These are phyloP conservation scores for Campoletis raptor DNA, from an alignment of 2,888 invertebrate genomes.

Conservation along the genomic window DNA sequence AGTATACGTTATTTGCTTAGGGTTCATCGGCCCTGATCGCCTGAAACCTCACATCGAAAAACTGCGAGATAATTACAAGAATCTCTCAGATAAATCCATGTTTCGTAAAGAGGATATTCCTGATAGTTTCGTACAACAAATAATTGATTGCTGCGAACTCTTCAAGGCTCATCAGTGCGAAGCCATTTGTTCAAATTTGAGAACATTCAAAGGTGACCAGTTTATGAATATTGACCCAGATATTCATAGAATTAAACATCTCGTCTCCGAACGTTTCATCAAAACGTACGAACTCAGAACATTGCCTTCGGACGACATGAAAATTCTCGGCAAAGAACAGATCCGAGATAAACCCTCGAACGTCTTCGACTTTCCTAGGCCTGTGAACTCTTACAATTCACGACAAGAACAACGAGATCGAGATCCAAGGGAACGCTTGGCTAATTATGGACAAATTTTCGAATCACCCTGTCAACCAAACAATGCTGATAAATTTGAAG, in stretches of 20 bases:
- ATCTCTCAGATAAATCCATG: constrained; percentile 85
- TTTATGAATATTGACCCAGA: constrained; percentile 73
- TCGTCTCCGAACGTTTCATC: constrained; percentile 86
- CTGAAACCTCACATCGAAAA: constrained; percentile 84
- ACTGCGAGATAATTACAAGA: constrained; percentile 85
- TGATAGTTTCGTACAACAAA: constrained; percentile 88
- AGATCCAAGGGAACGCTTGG: constrained; percentile 83
- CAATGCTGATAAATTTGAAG: constrained; percentile 67
- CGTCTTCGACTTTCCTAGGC: constrained; percentile 74
- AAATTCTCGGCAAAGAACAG: constrained; percentile 83
- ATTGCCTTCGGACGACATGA: constrained; percentile 84
- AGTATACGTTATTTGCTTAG: constrained; percentile 92
- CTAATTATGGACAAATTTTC: constrained; percentile 10
- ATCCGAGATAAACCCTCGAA: background rate
- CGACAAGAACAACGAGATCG: constrained; percentile 86
- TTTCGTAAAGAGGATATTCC: constrained; percentile 88
- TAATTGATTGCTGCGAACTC: constrained; percentile 88
- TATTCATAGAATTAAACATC: constrained; percentile 73
- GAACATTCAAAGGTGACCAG: constrained; percentile 86
- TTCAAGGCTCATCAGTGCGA: constrained; percentile 90
- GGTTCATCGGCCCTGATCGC: constrained; percentile 86
- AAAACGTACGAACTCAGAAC: constrained; percentile 87
- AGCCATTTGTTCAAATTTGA: constrained; percentile 89
- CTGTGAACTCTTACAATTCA: constrained; percentile 87
- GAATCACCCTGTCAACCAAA: background rate